Percentiles rank a stretch among this genome's conserved stretches.
phyloP scores from a whole-genome alignment of 2,797 vertebrate species.

The Neosalanx taihuensis region DNA sequence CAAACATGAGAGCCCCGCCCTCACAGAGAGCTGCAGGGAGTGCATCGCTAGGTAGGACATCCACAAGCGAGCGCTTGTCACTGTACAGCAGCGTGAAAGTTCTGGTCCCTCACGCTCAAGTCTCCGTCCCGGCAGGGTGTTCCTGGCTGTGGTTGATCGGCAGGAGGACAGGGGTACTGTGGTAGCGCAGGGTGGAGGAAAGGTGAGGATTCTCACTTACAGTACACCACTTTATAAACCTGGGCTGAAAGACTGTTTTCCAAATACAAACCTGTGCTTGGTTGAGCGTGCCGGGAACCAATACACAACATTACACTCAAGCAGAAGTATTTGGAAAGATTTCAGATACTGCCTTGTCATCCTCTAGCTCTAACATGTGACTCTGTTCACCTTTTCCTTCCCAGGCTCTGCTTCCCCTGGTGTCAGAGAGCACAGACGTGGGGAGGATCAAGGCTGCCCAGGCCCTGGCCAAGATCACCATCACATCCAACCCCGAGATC shows the following conservation, averaged over 20 bases:
- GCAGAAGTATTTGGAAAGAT: not conserved
- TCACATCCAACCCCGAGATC: slow-evolving; percentile 96
- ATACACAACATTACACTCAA: not conserved
- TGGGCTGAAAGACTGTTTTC: not conserved
- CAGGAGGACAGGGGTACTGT: slow-evolving; percentile 90
- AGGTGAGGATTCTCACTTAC: slow-evolving; percentile 73
- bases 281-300: not conserved
- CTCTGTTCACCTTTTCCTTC: not conserved
- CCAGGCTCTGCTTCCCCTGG: slow-evolving; percentile 89
- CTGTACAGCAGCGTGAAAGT: not conserved
- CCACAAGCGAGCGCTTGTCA: slow-evolving; percentile 3
- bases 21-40: slow-evolving; percentile 87
- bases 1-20: slow-evolving; percentile 86
- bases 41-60: slow-evolving; percentile 84
- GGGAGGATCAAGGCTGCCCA: slow-evolving; percentile 95
- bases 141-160: slow-evolving; percentile 90
- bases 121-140: slow-evolving; percentile 75
- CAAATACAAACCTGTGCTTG: not conserved
- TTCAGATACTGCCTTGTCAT: not conserved
- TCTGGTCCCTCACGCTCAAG: not conserved
- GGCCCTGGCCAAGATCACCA: slow-evolving; percentile 93
- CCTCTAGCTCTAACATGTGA: slow-evolving; percentile 11
- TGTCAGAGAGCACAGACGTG: slow-evolving; percentile 86
- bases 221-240: not conserved
- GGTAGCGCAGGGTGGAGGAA: slow-evolving; percentile 96